These are phyloP conservation scores for Montipora cactus DNA, from an alignment of 64 coral and sea anemone species.

Conservation along the genomic window DNA sequence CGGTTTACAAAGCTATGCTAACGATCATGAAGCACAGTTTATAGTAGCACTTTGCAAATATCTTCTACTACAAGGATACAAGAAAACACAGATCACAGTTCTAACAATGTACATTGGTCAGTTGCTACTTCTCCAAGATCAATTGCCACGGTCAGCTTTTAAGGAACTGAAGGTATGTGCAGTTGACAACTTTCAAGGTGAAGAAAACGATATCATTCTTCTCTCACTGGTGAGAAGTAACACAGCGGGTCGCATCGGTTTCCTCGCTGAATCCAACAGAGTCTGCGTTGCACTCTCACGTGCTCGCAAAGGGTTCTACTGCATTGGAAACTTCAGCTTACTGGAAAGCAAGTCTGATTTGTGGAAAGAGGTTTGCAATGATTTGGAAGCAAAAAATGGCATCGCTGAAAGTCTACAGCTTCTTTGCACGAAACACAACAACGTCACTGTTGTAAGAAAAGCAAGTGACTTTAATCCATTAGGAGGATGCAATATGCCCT, in stretches of 20 bases:
- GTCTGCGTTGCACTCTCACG: slow-evolving; percentile 59
- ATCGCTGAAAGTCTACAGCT: slow-evolving; percentile 30
- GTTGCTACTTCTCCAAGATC: slow-evolving; percentile 74
- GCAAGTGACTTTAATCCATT: slow-evolving; percentile 53
- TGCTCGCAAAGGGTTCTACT: slow-evolving; percentile 59
- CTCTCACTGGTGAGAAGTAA: slow-evolving; percentile 87
- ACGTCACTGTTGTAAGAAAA: slow-evolving; percentile 27
- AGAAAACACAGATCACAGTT: slow-evolving; percentile 70
- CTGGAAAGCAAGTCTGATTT: slow-evolving; percentile 26
- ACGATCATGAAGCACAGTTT: slow-evolving; percentile 83
- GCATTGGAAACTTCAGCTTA: slow-evolving; percentile 46
- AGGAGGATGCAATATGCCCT: slow-evolving; percentile 40
- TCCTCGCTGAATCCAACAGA: slow-evolving; percentile 57
- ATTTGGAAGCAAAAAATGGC: slow-evolving; percentile 33
- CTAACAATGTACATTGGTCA: slow-evolving; percentile 87
- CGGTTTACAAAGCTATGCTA: slow-evolving; percentile 84
- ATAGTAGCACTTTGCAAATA: slow-evolving; percentile 78
- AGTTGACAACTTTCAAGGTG: slow-evolving; percentile 89
- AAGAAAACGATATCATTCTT: slow-evolving; percentile 91
- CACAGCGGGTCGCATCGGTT: slow-evolving; percentile 70
- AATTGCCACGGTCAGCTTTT: slow-evolving; percentile 67
- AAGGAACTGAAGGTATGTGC: slow-evolving; percentile 64
- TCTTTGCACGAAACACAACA: slow-evolving; percentile 59
- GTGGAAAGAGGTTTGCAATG: slow-evolving; percentile 66
- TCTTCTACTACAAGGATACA: slow-evolving; percentile 79